Evolutionary conservation across 2,888 invertebrate genomes (phyloP).

Genomic region (Clitarchus hookeri): DNA sequence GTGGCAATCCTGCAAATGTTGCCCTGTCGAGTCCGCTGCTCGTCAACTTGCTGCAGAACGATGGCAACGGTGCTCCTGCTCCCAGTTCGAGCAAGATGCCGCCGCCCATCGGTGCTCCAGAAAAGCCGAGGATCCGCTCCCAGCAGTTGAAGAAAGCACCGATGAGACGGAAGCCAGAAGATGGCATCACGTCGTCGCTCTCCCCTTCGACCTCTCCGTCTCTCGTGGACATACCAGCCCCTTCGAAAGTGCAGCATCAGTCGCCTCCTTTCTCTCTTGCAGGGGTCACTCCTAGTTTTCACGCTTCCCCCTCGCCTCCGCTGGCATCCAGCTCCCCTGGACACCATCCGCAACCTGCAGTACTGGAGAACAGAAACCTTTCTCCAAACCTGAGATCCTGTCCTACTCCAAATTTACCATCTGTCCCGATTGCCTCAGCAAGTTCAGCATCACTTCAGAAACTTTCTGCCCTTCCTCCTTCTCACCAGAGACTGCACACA

Average conservation of each 20-base stretch:
- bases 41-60: slow-evolving; percentile 90
- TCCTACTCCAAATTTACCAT: not conserved
- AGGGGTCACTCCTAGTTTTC: slow-evolving; percentile 30
- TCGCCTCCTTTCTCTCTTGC: slow-evolving; percentile 11
- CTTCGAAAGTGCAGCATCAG: slow-evolving; percentile 32
- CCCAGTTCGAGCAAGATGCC: slow-evolving; percentile 39
- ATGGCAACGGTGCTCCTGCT: slow-evolving; percentile 52
- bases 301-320: slow-evolving; percentile 34
- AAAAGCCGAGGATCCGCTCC: slow-evolving; percentile 27
- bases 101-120: slow-evolving; percentile 36
- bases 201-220: slow-evolving; percentile 25
- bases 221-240: slow-evolving; percentile 40
- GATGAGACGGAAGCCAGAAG: slow-evolving; percentile 37
- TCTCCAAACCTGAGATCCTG: not conserved
- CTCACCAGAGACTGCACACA: slow-evolving; percentile 37
- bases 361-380: not conserved
- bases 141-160: slow-evolving; percentile 52
- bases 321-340: not conserved
- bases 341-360: not conserved
- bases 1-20: slow-evolving; percentile 53
- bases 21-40: slow-evolving; percentile 86
- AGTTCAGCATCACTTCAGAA: not conserved
- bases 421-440: not conserved
- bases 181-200: slow-evolving; percentile 24
- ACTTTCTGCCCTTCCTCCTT: slow-evolving; percentile 31